Percentiles rank a stretch among this genome's conserved stretches.
Evolutionary conservation across 2,888 invertebrate species (phyloP).

Genomic region (Allophyes oxyacanthae): DNA sequence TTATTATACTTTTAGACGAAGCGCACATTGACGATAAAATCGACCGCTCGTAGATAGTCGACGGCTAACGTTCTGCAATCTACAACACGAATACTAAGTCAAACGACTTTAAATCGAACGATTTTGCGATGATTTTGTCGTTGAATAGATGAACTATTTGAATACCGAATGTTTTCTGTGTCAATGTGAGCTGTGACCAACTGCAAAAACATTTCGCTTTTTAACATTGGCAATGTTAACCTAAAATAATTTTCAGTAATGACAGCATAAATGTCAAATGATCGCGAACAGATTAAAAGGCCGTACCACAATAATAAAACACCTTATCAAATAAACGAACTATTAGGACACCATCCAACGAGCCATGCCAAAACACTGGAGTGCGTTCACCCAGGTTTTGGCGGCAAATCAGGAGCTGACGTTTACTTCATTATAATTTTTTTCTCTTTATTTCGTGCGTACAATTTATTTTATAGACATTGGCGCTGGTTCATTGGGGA

Average conservation of each 20-base stretch:
- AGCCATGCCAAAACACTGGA: conserved; percentile 86
- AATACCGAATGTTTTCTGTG: conserved; percentile 19
- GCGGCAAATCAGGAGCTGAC: conserved; percentile 82
- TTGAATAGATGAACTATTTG: conserved; percentile 18
- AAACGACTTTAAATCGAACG: conserved; percentile 33
- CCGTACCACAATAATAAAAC: conserved; percentile 66
- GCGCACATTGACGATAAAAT: conserved; percentile 55
- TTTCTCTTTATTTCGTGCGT: conserved; percentile 79
- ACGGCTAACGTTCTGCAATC: conserved; percentile 40
- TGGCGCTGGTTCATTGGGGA: conserved; percentile 88
- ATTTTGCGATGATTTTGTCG: conserved; percentile 26
- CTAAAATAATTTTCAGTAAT: conserved; percentile 33
- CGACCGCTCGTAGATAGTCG: conserved; percentile 46
- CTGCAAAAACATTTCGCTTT: conserved; percentile 27
- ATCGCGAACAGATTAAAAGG: conserved; percentile 46
- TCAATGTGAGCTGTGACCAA: conserved; percentile 45
- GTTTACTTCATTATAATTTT: conserved; percentile 87
- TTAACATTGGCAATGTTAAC: conserved; percentile 33
- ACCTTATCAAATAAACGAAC: conserved; percentile 82
- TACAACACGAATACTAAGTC: conserved; percentile 44
- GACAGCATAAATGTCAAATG: conserved; percentile 35
- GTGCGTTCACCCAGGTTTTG: conserved; percentile 87
- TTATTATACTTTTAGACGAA: conserved; percentile 59
- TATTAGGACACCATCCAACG: conserved; percentile 85
- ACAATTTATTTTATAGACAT: conserved; percentile 89